Percentiles rank a stretch among this genome's conserved stretches.
Evolutionary conservation across 2,888 invertebrate genomes (phyloP).

Genomic region (Taphrorychus bicolor): DNA sequence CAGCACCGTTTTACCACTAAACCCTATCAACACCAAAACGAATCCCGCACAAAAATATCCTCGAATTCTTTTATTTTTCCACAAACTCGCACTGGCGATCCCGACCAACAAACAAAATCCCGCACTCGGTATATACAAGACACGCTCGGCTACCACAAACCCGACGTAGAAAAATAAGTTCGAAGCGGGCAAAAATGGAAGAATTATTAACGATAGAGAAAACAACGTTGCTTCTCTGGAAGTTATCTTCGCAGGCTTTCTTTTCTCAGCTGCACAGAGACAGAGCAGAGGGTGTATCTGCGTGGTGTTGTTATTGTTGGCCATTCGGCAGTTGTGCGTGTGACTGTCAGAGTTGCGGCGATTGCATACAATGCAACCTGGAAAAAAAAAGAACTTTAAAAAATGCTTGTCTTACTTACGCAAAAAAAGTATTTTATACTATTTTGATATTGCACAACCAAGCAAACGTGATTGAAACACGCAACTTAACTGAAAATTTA

Average conservation of each 20-base stretch:
- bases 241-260: slow-evolving; percentile 10
- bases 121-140: slow-evolving; percentile 95
- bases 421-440: no score
- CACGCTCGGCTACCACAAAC: slow-evolving; percentile 96
- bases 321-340: slow-evolving; percentile 71
- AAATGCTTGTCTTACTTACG: no score
- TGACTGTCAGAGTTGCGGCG: slow-evolving; percentile 72
- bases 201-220: slow-evolving; percentile 78
- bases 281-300: slow-evolving; percentile 64
- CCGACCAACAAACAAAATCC: slow-evolving; percentile 92
- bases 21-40: slow-evolving; percentile 68
- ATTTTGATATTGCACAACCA: no score
- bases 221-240: slow-evolving; percentile 51
- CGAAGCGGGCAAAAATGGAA: slow-evolving; percentile 95
- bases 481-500: no score
- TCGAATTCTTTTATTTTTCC: slow-evolving; percentile 55
- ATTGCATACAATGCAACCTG: slow-evolving; percentile 71
- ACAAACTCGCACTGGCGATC: slow-evolving; percentile 70
- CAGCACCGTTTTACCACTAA: slow-evolving; percentile 78
- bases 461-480: no score
- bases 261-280: slow-evolving; percentile 54
- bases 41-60: slow-evolving; percentile 62
- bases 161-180: slow-evolving; percentile 98
- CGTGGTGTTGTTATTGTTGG: slow-evolving; percentile 71
- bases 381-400: slow-evolving; percentile 9